phyloP scores from a whole-genome alignment of 2,888 invertebrate species.

The Apodemia duryi region DNA sequence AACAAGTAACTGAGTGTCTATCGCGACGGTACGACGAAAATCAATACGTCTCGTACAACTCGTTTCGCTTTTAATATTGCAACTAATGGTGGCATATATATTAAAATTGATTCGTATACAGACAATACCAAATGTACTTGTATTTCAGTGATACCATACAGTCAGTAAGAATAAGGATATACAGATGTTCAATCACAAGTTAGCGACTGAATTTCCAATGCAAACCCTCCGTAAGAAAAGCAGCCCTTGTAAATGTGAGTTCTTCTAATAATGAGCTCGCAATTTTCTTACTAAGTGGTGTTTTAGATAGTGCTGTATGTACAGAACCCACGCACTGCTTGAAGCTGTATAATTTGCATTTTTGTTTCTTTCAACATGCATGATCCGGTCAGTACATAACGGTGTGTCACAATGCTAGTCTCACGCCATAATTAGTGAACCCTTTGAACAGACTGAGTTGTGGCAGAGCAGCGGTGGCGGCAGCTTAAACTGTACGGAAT shows the following conservation, averaged over 20 bases:
- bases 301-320: conserved; percentile 65
- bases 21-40: conserved; percentile 53
- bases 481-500: conserved; percentile 58
- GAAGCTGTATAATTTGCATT: conserved; percentile 62
- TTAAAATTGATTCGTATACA: conserved; percentile 26
- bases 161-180: conserved; percentile 34
- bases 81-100: conserved; percentile 31
- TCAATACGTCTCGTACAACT: conserved; percentile 59
- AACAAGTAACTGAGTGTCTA: conserved; percentile 27
- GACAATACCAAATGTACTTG: conserved; percentile 58
- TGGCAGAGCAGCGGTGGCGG: conserved; percentile 49
- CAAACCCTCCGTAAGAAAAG: conserved; percentile 96
- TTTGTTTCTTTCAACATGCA: conserved; percentile 62
- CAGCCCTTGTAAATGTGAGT: conserved; percentile 97
- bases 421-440: conserved; percentile 56
- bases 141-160: conserved; percentile 59
- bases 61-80: conserved; percentile 46
- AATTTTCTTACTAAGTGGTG: conserved; percentile 44
- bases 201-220: conserved; percentile 83
- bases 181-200: conserved; percentile 79
- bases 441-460: conserved; percentile 76
- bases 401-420: conserved; percentile 43
- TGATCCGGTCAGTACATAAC: conserved; percentile 46
- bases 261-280: conserved; percentile 44
- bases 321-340: conserved; percentile 54